Percentiles rank a stretch among this genome's conserved stretches.
Evolutionary conservation across 2,797 vertebrate species (phyloP).

Genomic region (Rhadinocentrus ornatus): DNA sequence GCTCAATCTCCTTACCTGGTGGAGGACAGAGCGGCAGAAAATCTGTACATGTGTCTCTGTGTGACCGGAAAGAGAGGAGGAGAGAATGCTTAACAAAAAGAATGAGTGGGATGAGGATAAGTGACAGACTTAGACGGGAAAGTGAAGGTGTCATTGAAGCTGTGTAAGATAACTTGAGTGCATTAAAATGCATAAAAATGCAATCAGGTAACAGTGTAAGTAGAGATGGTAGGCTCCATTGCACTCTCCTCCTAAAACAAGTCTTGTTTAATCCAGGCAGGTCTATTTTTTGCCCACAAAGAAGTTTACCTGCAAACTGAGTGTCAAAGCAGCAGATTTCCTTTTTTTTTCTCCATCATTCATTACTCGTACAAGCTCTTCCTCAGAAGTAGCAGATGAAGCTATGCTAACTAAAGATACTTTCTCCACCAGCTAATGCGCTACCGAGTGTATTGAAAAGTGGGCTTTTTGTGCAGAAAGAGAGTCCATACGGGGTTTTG

Average conservation of each 20-base stretch:
- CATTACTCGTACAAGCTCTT: slow-evolving; percentile 67
- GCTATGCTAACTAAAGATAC: slow-evolving; percentile 54
- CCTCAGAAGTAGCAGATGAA: slow-evolving; percentile 61
- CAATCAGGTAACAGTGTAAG: slow-evolving; percentile 22
- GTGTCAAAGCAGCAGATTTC: slow-evolving; percentile 53
- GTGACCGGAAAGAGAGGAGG: slow-evolving; percentile 30
- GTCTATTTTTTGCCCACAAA: slow-evolving; percentile 66
- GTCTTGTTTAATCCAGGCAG: slow-evolving; percentile 39
- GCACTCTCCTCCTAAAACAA: slow-evolving; percentile 37
- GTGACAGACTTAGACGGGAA: slow-evolving; percentile 37
- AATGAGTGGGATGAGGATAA: slow-evolving; percentile 48
- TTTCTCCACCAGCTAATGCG: slow-evolving; percentile 37
- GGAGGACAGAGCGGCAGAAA: slow-evolving; percentile 33
- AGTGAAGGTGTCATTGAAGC: slow-evolving; percentile 14
- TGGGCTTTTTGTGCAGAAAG: slow-evolving; percentile 21
- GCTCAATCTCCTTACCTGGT: slow-evolving; percentile 64
- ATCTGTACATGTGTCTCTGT: slow-evolving; percentile 7
- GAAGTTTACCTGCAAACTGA: slow-evolving; percentile 69
- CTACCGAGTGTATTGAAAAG: slow-evolving; percentile 48
- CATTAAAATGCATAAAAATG: slow-evolving; percentile 10
- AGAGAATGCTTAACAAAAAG: slow-evolving; percentile 43
- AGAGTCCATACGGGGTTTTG: slow-evolving; percentile 19
- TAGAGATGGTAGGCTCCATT: slow-evolving; percentile 6
- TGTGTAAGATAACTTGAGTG: slow-evolving; percentile 21
- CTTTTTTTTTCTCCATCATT: slow-evolving; percentile 76